Evolutionary conservation across 2,113 vertebrate genomes (phyloP).

Genomic region (Phyllopteryx taeniolatus): DNA sequence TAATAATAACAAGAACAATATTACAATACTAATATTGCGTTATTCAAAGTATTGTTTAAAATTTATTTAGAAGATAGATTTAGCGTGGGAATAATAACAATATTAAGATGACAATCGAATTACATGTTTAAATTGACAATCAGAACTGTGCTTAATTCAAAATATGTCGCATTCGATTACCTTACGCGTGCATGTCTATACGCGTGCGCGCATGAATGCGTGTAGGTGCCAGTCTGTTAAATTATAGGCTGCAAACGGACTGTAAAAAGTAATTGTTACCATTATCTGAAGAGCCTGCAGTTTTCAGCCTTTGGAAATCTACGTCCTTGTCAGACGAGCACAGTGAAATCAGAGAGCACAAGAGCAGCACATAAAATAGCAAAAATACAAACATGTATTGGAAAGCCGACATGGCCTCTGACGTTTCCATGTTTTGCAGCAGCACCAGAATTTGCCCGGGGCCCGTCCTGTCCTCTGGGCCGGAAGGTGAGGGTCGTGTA

Average conservation of each 20-base stretch:
- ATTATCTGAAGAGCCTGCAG: neutral
- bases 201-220: neutral
- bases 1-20: neutral
- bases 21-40: neutral
- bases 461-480: constrained; percentile 20
- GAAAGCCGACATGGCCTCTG: neutral
- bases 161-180: neutral
- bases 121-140: neutral
- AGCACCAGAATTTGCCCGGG: neutral
- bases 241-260: neutral
- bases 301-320: neutral
- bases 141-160: neutral
- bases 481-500: constrained; percentile 63
- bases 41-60: neutral
- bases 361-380: neutral
- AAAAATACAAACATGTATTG: neutral
- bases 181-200: neutral
- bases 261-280: neutral
- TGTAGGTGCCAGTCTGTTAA: neutral
- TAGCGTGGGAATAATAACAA: neutral
- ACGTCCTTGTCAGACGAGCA: neutral
- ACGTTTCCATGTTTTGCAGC: neutral
- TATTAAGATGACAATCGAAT: neutral
- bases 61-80: neutral
- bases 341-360: neutral